Base-by-base conservation (phyloP, 2,888 invertebrate species). In the Dicycla oo region DNA sequence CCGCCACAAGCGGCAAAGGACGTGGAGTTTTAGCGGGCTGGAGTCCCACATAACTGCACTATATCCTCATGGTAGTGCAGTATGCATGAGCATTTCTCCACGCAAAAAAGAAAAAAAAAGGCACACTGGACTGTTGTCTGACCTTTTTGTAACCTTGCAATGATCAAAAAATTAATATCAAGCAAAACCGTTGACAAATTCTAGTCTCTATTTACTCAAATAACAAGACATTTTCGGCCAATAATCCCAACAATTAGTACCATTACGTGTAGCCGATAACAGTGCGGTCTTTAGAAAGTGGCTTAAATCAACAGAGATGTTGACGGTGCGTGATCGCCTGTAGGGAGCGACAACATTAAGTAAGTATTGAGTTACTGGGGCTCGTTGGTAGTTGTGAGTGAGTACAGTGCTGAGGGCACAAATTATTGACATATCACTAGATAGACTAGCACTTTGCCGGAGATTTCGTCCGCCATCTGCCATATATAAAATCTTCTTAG, bases 231-330 rank as follows among this genome's bases (percentile, higher is more conserved):
- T 57, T 58, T 66, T 78, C 30, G 40, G 2, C 18, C 56, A 69
- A 60, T 81, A 69, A 69, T 71, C 82, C 74, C 30, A 34, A 56
- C 74, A 71, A 73, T 81, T 78, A 78, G 66, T 56, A 49, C 26
- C 54, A 65, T 13, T 53, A 68, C 45, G 56, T 57, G 73, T 62
- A 11, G 34, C 45, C 62, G 62, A 74, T 74, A 67, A 63, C 47
- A 58, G 56, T 56, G 45, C 8, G 75, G 66, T 66, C n/a, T 62
- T 75, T 75, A 40, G 54, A 57, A 60, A 76, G 47, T 58, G 73
- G 40, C 80, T 82, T 82, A 81, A 82, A 74, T 82, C 82, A 82
- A 82, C 69, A 71, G n/a, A 57, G 51, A 53, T 56, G 82, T 68
- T 64, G 56, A 66, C 62, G 6, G 26, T 65, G 62, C 78, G 82